Conservation (phyloP, 1,140 invertebrate genomes). For the Drosophila teissieri region DNA sequence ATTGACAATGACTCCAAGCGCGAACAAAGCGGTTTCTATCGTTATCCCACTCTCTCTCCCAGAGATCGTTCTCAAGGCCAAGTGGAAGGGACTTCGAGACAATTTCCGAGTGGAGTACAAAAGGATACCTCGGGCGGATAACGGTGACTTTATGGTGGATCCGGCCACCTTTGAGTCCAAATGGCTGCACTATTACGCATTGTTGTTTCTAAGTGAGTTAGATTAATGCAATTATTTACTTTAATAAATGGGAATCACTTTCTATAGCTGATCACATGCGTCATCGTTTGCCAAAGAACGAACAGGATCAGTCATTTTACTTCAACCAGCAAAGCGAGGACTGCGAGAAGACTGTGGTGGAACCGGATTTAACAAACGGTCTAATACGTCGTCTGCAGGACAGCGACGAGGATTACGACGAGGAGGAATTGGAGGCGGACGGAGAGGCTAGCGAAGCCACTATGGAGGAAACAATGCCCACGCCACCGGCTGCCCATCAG, state of each 20-base stretch:
- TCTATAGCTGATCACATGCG: slow-evolving; percentile 81
- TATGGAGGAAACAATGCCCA: slow-evolving; percentile 55
- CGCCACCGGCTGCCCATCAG: slow-evolving; percentile 78
- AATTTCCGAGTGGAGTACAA: slow-evolving; percentile 84
- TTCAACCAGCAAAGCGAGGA: slow-evolving; percentile 81
- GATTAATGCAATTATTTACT: background rate
- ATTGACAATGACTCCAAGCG: slow-evolving; percentile 3
- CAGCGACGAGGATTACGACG: slow-evolving; percentile 80
- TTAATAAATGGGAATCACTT: background rate
- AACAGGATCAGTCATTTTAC: slow-evolving; percentile 79
- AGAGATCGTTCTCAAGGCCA: slow-evolving; percentile 84
- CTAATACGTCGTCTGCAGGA: slow-evolving; percentile 78
- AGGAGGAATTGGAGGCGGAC: slow-evolving; percentile 70
- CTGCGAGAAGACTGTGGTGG: slow-evolving; percentile 80
- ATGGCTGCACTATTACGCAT: slow-evolving; percentile 81
- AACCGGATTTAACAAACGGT: slow-evolving; percentile 79
- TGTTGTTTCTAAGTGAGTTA: slow-evolving; percentile 80
- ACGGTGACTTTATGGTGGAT: slow-evolving; percentile 78
- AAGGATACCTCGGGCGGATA: slow-evolving; percentile 79
- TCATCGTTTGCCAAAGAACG: slow-evolving; percentile 78
- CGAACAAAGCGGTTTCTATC: background rate
- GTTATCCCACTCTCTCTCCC: slow-evolving; percentile 10
- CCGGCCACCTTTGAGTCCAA: slow-evolving; percentile 82
- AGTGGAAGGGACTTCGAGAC: slow-evolving; percentile 84
- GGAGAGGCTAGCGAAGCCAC: slow-evolving; percentile 66